phyloP scores from a whole-genome alignment of 2,888 invertebrate species.

The Drosophila fulvimacula region DNA sequence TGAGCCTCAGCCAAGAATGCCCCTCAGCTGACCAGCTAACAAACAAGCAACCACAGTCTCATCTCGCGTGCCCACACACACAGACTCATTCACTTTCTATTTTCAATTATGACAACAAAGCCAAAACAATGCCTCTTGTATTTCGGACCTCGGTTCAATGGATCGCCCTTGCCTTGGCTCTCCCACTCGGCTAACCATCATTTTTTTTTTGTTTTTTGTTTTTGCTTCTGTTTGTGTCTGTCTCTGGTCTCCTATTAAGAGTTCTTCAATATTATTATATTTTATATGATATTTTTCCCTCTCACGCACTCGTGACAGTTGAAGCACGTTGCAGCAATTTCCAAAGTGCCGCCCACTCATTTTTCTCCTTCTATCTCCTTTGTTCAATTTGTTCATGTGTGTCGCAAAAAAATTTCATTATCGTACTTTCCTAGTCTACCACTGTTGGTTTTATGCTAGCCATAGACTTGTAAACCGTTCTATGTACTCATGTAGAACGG shows the following conservation, averaged over 20 bases:
- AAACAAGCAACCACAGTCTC: constrained; percentile 12
- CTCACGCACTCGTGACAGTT: neutral
- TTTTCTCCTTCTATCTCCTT: neutral
- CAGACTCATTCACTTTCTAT: constrained; percentile 63
- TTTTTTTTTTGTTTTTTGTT: constrained; percentile 9
- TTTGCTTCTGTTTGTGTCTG: too few species aligned
- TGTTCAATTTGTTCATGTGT: constrained; percentile 9
- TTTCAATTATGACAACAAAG: constrained; percentile 70
- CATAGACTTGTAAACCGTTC: neutral
- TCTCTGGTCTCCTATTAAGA: constrained; percentile 57
- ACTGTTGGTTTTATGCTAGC: neutral
- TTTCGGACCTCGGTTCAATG: constrained; percentile 23
- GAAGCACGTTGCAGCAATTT: constrained; percentile 3
- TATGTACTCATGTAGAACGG: too few species aligned
- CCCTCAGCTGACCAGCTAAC: constrained; percentile 18
- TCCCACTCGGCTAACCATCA: constrained; percentile 4
- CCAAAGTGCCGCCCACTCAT: constrained; percentile 25
- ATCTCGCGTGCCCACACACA: constrained; percentile 1
- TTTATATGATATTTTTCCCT: constrained; percentile 23
- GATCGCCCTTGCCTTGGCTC: constrained; percentile 18
- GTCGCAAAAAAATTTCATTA: constrained; percentile 1
- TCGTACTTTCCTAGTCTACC: neutral
- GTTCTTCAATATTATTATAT: constrained; percentile 55
- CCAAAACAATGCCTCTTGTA: constrained; percentile 48
- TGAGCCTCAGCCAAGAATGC: constrained; percentile 24